phyloP scores from a whole-genome alignment of 2,113 vertebrate species.

The Morphnarchus princeps region DNA sequence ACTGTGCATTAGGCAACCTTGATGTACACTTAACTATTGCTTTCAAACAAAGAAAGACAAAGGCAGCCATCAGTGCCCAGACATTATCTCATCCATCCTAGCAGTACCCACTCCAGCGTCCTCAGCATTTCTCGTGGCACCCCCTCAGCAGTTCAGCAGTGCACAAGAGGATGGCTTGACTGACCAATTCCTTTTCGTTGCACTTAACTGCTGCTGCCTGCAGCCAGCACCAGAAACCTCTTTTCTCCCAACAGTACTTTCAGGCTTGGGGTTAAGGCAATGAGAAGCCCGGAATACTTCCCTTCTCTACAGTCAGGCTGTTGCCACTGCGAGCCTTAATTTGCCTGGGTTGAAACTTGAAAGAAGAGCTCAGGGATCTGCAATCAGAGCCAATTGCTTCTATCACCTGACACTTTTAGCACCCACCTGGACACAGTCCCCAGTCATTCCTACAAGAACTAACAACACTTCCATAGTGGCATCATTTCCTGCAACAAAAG shows the following conservation, averaged over 20 bases:
- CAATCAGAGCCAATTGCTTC: background rate
- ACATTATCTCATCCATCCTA: conserved; percentile 29
- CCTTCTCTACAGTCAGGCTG: background rate
- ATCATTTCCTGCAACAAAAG: background rate
- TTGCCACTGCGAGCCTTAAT: background rate
- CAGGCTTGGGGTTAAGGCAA: background rate
- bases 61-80: background rate
- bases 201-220: background rate
- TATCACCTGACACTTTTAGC: background rate
- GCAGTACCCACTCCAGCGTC: background rate
- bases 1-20: background rate
- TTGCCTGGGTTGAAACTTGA: background rate
- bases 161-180: background rate
- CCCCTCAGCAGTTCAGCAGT: accelerated
- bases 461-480: background rate
- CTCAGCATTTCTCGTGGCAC: background rate
- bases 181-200: background rate
- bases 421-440: background rate
- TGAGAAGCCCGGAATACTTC: background rate
- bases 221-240: background rate
- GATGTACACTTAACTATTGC: background rate
- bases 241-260: background rate
- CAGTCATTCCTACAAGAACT: background rate
- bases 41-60: conserved; percentile 12
- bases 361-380: background rate